Conservation (phyloP, 2,888 invertebrate genomes). For the Leucoma salicis region DNA sequence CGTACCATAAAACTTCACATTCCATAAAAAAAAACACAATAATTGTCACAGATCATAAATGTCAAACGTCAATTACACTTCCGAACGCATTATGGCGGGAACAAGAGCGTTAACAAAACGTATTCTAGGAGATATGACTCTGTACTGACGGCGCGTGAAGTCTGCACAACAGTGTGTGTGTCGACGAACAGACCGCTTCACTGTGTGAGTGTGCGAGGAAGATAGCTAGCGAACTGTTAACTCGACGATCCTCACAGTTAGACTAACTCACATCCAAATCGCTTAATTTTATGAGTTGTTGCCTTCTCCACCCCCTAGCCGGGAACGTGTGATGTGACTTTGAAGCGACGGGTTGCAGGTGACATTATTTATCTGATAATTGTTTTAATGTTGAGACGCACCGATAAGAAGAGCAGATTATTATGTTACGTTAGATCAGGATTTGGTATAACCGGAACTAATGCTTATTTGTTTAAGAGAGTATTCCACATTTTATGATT, state of each 20-base stretch:
- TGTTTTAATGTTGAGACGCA: neutral
- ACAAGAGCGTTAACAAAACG: slow-evolving; percentile 28
- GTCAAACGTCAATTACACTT: slow-evolving; percentile 41
- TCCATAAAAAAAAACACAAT: slow-evolving; percentile 27
- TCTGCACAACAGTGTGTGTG: slow-evolving; percentile 21
- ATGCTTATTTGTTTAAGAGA: too few relatives aligned
- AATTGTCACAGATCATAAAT: slow-evolving; percentile 35
- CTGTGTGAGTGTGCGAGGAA: slow-evolving; percentile 56
- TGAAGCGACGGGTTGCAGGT: slow-evolving; percentile 39
- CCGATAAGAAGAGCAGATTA: too few relatives aligned
- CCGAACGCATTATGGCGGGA: slow-evolving; percentile 39
- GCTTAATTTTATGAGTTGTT: slow-evolving; percentile 84
- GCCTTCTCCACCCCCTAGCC: slow-evolving; percentile 81
- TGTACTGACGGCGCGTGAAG: slow-evolving; percentile 32
- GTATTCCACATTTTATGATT: too few relatives aligned
- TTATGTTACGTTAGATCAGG: too few relatives aligned
- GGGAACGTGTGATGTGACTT: slow-evolving; percentile 53
- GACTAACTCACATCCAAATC: slow-evolving; percentile 82
- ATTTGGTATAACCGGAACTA: too few relatives aligned
- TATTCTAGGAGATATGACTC: slow-evolving; percentile 31
- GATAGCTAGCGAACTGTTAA: slow-evolving; percentile 69
- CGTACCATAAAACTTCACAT: slow-evolving; percentile 29
- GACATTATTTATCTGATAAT: slow-evolving; percentile 1
- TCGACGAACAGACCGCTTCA: slow-evolving; percentile 17
- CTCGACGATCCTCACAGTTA: slow-evolving; percentile 79